Percentiles rank a stretch among this genome's conserved stretches.
Conservation (phyloP, 1,140 invertebrate species). For the Sitobion miscanthi region DNA sequence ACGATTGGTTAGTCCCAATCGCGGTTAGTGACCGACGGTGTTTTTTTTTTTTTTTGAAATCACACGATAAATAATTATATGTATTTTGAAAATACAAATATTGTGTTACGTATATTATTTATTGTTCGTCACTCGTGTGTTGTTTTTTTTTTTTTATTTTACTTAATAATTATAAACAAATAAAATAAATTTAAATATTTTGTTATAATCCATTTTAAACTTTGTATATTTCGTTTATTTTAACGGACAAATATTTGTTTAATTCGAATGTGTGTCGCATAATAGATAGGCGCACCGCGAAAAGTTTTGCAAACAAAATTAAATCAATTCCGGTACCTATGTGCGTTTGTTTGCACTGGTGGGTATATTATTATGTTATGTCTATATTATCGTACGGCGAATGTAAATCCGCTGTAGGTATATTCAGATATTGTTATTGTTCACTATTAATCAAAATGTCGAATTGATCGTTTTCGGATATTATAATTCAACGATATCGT, state of each 20-base stretch:
- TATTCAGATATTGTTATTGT: background rate
- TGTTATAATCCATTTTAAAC: background rate
- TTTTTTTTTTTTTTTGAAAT: background rate
- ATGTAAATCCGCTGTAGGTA: background rate
- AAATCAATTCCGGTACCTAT: conserved; percentile 4
- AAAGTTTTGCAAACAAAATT: conserved; percentile 15
- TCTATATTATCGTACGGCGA: background rate
- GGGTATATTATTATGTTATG: background rate
- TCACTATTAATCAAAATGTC: background rate
- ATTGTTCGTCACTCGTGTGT: background rate
- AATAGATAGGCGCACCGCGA: background rate
- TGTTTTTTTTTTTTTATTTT: background rate
- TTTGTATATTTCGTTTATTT: conserved; percentile 7
- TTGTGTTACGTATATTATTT: background rate
- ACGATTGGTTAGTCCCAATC: too few relatives aligned
- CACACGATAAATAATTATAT: background rate
- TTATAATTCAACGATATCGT: background rate
- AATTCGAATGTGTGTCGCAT: background rate
- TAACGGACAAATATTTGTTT: conserved; percentile 7
- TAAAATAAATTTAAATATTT: conserved; percentile 8
- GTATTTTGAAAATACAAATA: background rate
- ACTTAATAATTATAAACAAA: background rate
- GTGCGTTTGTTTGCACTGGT: background rate
- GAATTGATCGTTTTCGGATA: background rate
- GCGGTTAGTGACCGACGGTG: background rate